Conservation (phyloP, 2,113 vertebrate genomes). For the Onychostruthus taczanowskii region DNA sequence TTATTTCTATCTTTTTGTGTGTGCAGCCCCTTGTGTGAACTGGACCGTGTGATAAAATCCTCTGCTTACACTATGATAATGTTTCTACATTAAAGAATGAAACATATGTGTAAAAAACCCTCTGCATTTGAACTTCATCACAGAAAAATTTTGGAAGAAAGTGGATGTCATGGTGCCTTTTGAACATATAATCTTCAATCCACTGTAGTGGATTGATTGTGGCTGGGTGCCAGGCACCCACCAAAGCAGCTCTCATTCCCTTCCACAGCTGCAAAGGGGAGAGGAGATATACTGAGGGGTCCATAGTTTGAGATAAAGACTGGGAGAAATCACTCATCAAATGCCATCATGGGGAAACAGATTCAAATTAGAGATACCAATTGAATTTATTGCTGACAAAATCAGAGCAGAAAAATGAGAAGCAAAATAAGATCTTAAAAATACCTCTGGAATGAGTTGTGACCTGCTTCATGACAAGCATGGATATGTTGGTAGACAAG, state of each 20-base stretch:
- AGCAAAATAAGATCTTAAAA: not conserved
- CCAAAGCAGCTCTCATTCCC: not conserved
- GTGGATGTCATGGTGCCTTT: not conserved
- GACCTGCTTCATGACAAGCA: not conserved
- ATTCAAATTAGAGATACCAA: not conserved
- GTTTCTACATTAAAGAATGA: not conserved
- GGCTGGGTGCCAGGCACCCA: not conserved
- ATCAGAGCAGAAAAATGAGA: not conserved
- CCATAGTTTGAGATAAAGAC: not conserved
- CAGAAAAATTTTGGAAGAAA: not conserved
- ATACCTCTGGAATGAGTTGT: not conserved
- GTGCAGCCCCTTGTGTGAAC: not conserved
- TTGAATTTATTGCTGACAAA: not conserved
- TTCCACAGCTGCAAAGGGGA: not conserved
- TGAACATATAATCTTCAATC: not conserved
- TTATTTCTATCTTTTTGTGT: not conserved
- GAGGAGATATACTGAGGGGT: not conserved
- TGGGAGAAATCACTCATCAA: not conserved
- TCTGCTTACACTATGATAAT: not conserved
- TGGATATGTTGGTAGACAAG: not conserved
- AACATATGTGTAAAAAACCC: rapidly evolving
- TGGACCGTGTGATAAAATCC: not conserved
- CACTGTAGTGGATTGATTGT: not conserved
- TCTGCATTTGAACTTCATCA: not conserved
- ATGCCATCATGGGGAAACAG: too few relatives aligned